Conservation (phyloP, 2,888 invertebrate species). For the Mesorhabditis spiculigera region DNA sequence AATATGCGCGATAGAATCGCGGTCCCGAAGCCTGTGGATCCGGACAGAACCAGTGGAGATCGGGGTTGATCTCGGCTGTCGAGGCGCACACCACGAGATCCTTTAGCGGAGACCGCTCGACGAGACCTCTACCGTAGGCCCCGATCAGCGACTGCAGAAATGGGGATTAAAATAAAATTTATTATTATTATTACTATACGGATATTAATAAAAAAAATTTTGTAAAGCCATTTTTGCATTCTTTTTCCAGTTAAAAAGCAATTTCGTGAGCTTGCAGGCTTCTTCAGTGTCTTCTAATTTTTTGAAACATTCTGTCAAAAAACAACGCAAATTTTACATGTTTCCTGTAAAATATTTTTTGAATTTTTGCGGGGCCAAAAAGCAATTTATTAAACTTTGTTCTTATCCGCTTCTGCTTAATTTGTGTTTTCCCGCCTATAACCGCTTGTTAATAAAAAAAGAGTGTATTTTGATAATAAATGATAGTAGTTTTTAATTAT, state of each 20-base stretch:
- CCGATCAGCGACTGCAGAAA: constrained; percentile 19
- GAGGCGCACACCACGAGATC: constrained; percentile 22
- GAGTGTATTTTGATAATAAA: too few relatives aligned
- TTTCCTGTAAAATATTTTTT: too few relatives aligned
- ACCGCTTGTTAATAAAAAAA: too few relatives aligned
- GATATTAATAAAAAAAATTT: not conserved
- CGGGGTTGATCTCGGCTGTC: constrained; percentile 34
- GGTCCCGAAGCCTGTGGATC: constrained; percentile 65
- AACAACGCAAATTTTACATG: not conserved
- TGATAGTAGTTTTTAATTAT: too few relatives aligned
- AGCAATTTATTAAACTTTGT: too few relatives aligned
- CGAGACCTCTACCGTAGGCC: constrained; percentile 27
- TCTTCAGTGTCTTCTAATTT: constrained; percentile 9
- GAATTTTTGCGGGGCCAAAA: too few relatives aligned
- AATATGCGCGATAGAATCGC: constrained; percentile 86
- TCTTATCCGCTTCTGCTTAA: too few relatives aligned
- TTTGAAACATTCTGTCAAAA: constrained; percentile 17
- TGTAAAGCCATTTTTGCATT: not conserved
- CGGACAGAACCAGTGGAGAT: constrained; percentile 34
- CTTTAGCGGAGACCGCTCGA: constrained; percentile 24
- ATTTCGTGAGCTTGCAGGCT: not conserved
- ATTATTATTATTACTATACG: too few relatives aligned
- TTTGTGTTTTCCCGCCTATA: too few relatives aligned
- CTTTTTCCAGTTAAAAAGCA: not conserved
- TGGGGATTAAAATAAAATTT: not conserved